A percentile compares a stretch with the other conserved stretches of the same genome.
These are phyloP conservation scores for Girardia tigrina DNA, from an alignment of 2,888 invertebrate genomes.

Conservation along the genomic window DNA sequence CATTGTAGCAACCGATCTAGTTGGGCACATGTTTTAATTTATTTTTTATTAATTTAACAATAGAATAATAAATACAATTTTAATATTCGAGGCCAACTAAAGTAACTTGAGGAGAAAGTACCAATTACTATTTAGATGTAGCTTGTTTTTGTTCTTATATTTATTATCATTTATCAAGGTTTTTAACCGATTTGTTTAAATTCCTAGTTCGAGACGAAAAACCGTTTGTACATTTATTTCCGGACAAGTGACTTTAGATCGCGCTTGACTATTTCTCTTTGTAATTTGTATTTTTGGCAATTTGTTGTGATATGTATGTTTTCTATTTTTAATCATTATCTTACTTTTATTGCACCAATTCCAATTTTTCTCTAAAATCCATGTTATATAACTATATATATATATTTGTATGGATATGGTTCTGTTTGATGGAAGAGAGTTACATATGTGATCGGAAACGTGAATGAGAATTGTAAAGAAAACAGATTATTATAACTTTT, in stretches of 20 bases:
- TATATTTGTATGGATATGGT: too few species aligned
- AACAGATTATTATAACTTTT: background rate
- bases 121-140: conserved; percentile 10
- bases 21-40: conserved; percentile 16
- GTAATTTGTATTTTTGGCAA: conserved; percentile 8
- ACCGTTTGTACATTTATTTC: conserved; percentile 23
- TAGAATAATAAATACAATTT: too few species aligned
- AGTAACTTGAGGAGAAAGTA: background rate
- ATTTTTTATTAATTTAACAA: background rate
- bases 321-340: background rate
- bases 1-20: background rate
- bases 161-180: background rate
- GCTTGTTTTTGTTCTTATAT: conserved; percentile 1
- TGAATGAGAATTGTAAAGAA: background rate
- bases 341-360: background rate
- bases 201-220: conserved; percentile 1
- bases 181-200: background rate
- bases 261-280: background rate
- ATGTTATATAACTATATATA: too few species aligned
- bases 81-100: conserved; percentile 23
- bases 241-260: background rate
- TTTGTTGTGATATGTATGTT: background rate
- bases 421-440: too few species aligned
- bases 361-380: background rate
- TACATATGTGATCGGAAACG: too few species aligned